Evolutionary conservation across 2,888 invertebrate genomes (phyloP), one percentile per base, ranked within the genome.

Genomic region (Orchestes rusci): DNA sequence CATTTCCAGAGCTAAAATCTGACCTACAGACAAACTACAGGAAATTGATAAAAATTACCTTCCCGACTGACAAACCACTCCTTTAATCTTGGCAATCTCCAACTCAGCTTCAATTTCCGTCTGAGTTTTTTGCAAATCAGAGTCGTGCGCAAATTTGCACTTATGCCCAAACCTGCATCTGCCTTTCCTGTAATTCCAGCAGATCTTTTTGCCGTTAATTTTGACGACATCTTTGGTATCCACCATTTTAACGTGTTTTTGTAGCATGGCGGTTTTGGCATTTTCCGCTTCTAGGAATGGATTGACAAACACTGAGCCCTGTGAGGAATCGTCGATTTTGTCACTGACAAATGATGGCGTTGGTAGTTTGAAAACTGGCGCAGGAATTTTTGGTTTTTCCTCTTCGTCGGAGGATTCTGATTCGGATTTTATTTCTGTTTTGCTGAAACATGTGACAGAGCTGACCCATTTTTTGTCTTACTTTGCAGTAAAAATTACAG

Each of bases 161-260:
- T 87, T 90, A 61, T 89, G 88, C 1, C 93, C 93, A 69, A 91
- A 92, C 38, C 89, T 76, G 65, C 94, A 94, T 8, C 55, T 76
- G 1, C 93, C 92, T 64, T 90, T 91, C 27, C 89, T 75, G 64
- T 91, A 90, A 69, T 90, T 93, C 88, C 90, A 93, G 67, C 94
- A 94, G 49, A 93, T 84, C 64, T 85, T 87, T 59, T 84, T 86
- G 13, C 48, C 90, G 63, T 90, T 90, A 68, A 80, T 79, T 57
- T 80, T 78, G 4, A 62, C 56, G n/a, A 80, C 78, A 53, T 79
- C 79, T 64, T 80, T 79, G 52, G 77, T 75, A 64, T 75, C 77
- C 56, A 81, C 90, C 89, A 94, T 89, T 75, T 91, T 91, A 0
- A 93, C 92, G 66, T 93, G 93, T 60, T 88, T 88, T 60, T 59